These are phyloP conservation scores for Cosmia trapezina DNA, from an alignment of 2,888 invertebrate species.

Conservation along the genomic window DNA sequence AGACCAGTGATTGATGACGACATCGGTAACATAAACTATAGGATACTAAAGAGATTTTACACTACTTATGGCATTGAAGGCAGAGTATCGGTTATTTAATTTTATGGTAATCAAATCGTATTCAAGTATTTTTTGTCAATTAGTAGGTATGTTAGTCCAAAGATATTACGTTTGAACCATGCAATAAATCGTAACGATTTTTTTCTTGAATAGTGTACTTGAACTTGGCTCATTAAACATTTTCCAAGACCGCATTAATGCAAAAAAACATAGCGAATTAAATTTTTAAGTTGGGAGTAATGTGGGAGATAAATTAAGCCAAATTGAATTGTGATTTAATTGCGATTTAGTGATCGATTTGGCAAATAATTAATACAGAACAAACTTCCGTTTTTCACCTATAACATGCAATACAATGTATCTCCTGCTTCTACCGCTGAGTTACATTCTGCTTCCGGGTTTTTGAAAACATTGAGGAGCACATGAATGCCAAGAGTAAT, in stretches of 20 bases:
- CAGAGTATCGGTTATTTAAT: not conserved
- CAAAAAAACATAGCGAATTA: not conserved
- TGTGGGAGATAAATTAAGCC: not conserved
- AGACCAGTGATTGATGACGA: slow-evolving; percentile 56
- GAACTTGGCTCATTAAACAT: too few relatives aligned
- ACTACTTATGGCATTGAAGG: not conserved
- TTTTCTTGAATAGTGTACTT: not conserved
- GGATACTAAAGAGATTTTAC: slow-evolving; percentile 12
- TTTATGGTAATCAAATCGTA: not conserved
- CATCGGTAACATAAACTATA: slow-evolving; percentile 22
- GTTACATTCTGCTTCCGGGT: not conserved
- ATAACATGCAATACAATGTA: not conserved
- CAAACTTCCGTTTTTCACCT: not conserved
- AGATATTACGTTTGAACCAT: too few relatives aligned
- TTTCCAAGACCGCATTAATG: not conserved
- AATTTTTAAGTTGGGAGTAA: too few relatives aligned
- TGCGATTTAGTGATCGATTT: not conserved
- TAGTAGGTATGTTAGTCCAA: too few relatives aligned
- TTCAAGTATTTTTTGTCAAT: too few relatives aligned
- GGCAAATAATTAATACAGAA: not conserved
- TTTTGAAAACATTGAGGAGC: not conserved
- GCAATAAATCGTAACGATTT: not conserved
- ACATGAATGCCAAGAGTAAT: not conserved
- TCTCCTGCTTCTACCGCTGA: not conserved
- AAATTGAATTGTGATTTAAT: not conserved